Base-by-base conservation (phyloP, 2,888 invertebrate species). In the Drosophila mettleri region DNA sequence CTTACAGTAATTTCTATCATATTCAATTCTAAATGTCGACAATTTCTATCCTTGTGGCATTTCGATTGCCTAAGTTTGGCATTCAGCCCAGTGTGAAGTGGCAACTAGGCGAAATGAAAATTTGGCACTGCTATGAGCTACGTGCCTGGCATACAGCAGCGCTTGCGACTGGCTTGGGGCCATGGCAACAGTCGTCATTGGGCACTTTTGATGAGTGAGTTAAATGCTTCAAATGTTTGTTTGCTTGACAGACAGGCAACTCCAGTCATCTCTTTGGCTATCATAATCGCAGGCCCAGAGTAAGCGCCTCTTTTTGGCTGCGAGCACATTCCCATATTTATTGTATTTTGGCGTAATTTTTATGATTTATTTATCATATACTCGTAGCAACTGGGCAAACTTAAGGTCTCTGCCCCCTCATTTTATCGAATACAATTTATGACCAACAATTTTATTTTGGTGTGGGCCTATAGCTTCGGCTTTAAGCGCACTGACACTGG, bases 371-470 rank as follows among this genome's bases (percentile, higher is more conserved):
- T 73, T 64, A 71, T 68, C 43, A 57, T 57, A 58, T 10, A 52
- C 49, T 51, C 39, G 27, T 61, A 59, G 58, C 57, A 43, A 22
- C 12, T 16, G 29, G 60, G 31, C 48, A 39, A 73, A 51, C 60
- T 29, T 55, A 36, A 7, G 24, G 34, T 8, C 3, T 2, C 51
- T 43, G 39, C 38, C 33, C 45, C 63, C 57, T 66, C 38, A 36
- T 67, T 76, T 76, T 80, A 74, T 83, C 78, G 41, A 85, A 85
- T 81, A 85, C 69, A 79, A 85, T 81, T 87, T 81, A 87, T 77
- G 79, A 57, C 68, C 76, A 71, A 80, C 77, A 77, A 69, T 81
- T 76, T 80, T 66, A 62, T 67, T 68, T 60, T 61, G 66, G 69
- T 69, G 65, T 65, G 22, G 69, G 80, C 60, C 64, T 59, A 61